Percentiles rank a stretch among this genome's conserved stretches.
Conservation (phyloP, 1,140 invertebrate genomes). For the Papilio aristodemus region DNA sequence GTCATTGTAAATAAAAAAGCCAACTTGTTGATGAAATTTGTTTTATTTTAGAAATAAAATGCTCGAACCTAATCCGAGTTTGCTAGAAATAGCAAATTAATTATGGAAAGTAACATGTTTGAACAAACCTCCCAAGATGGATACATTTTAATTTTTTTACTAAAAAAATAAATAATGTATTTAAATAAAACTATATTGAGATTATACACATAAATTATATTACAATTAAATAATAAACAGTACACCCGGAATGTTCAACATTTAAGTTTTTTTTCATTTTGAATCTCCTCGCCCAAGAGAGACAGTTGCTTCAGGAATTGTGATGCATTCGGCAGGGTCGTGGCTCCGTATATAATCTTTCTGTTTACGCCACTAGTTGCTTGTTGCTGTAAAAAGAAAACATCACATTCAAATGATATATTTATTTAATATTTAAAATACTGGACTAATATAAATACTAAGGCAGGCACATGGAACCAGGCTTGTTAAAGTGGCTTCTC, state of each 20-base stretch:
- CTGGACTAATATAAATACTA: too few relatives aligned
- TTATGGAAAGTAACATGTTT: too few relatives aligned
- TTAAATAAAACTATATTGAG: conserved; percentile 26
- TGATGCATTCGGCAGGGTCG: conserved; percentile 94
- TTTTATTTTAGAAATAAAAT: conserved; percentile 55
- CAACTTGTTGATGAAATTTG: conserved; percentile 75
- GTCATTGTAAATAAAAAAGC: conserved; percentile 81
- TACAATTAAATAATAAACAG: conserved; percentile 35
- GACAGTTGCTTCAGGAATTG: conserved; percentile 96
- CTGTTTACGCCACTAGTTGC: conserved; percentile 86
- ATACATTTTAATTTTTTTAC: too few relatives aligned
- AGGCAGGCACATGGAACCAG: too few relatives aligned
- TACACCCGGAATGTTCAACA: conserved; percentile 67
- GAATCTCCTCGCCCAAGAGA: conserved; percentile 86
- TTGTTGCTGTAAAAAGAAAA: conserved; percentile 82
- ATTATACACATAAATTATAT: conserved; percentile 35
- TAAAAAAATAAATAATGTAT: too few relatives aligned
- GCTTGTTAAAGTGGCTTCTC: too few relatives aligned
- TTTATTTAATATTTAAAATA: too few relatives aligned
- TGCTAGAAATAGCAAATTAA: too few relatives aligned
- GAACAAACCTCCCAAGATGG: too few relatives aligned
- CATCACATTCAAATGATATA: too few relatives aligned
- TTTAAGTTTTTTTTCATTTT: too few relatives aligned
- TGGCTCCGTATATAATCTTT: conserved; percentile 96
- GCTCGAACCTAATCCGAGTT: too few relatives aligned